Evolutionary conservation across 2,113 vertebrate species (phyloP), one percentile per base, ranked within the genome.

Genomic region (Eulemur macaco): DNA sequence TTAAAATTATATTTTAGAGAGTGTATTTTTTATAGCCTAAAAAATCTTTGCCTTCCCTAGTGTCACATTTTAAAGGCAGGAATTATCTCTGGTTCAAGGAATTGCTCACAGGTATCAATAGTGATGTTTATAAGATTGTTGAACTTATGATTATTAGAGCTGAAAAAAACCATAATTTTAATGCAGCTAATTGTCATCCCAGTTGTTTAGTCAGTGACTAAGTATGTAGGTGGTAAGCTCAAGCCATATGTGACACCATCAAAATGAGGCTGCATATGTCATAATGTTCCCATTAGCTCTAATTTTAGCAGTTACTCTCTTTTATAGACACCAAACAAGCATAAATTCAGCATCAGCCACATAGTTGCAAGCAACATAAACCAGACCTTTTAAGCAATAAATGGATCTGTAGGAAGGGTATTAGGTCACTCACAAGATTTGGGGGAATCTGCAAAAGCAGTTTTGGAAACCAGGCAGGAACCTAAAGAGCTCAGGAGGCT

Each of bases 1-100:
- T 73, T 80, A 95, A 95, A 91, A 54, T 81, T 47, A 42, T 50
- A 86, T 63, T 58, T 95, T 73, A 80, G 83, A 86, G 18, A 94
- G 17, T 13, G 17, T 84, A 27, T 3, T 93, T 90, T 92, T 76
- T 74, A 92, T 64, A 8, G 9, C 64, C 4, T 86, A 80, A 80
- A 83, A 89, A 47, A 76, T 34, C 8, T 84, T 86, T 64, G 29
- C 69, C 29, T 96, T 66, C 7, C 10, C 11, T 6, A 74, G 14
- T 25, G 6, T 82, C 37, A 86, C 89, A 52, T 90, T 91, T 80
- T 50, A 87, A 87, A 96, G 17, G 23, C 13, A 82, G 89, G 82
- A 54, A 50, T 83, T 78, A 42, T 37, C 47, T 96, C 29, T 94
- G 60, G 63, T 39, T 91, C 20, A 76, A 80, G 42, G 10, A 23